A percentile compares a stretch with the other conserved stretches of the same genome.
These are phyloP conservation scores for Chrysolina haemoptera DNA, from an alignment of 2,888 invertebrate genomes.

Conservation along the genomic window DNA sequence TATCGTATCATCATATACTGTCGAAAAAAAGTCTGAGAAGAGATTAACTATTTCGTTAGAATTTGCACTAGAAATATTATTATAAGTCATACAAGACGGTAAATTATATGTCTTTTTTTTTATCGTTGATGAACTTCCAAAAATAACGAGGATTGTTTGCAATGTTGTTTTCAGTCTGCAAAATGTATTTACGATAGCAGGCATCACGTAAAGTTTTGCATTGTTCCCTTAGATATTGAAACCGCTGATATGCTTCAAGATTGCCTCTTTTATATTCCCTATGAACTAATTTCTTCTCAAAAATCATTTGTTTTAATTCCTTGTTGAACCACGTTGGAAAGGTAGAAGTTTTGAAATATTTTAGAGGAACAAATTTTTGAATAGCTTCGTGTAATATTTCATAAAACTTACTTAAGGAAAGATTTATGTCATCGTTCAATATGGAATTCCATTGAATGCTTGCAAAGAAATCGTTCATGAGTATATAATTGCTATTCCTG, in stretches of 20 bases:
- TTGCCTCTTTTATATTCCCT: conserved; percentile 25
- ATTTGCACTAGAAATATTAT: conserved; percentile 16
- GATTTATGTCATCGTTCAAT: conserved; percentile 17
- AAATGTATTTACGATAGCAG: conserved; percentile 26
- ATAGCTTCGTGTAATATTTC: conserved; percentile 12
- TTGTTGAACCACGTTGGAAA: conserved; percentile 23
- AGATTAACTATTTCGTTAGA: conserved; percentile 20
- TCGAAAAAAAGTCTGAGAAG: conserved; percentile 13
- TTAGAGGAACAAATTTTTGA: conserved; percentile 18
- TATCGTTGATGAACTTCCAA: conserved; percentile 3
- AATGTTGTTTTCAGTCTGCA: conserved; percentile 18
- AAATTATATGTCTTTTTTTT: conserved; percentile 19
- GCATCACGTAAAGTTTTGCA: conserved; percentile 12
- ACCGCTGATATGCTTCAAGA: conserved; percentile 13
- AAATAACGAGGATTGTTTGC: conserved; percentile 19
- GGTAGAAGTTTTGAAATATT: conserved; percentile 23
- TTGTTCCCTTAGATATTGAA: conserved; percentile 19
- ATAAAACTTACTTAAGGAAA: conserved; percentile 7
- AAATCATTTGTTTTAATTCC: conserved; percentile 19
- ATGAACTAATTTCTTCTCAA: conserved; percentile 23
- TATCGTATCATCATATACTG: conserved; percentile 13
- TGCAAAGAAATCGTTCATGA: conserved; percentile 22
- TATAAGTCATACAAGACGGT: conserved; percentile 18
- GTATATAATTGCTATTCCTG: conserved; percentile 21
- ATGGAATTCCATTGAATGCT: conserved; percentile 17